phyloP scores from a whole-genome alignment of 2,113 vertebrate genomes.

The Addax nasomaculatus region DNA sequence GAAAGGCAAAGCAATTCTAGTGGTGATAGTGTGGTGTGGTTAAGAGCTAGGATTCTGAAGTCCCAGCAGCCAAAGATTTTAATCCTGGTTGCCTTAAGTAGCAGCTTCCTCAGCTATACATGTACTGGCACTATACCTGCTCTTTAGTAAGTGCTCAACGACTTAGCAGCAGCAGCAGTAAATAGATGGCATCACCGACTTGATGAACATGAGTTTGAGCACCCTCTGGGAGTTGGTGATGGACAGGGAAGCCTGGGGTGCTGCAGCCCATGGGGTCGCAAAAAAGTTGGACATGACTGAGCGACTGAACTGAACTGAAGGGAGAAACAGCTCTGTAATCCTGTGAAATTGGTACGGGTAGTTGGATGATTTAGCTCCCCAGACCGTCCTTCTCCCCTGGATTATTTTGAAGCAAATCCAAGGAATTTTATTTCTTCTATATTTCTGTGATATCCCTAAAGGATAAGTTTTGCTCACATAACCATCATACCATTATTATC shows the following conservation, averaged over 20 bases:
- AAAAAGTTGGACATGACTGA: not conserved
- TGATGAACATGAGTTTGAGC: not conserved
- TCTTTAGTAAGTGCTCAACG: not conserved
- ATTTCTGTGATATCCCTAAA: not conserved
- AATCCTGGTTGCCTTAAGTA: not conserved
- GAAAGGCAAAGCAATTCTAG: not conserved
- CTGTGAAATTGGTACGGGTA: not conserved
- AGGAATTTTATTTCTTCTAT: not conserved
- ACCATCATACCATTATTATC: not conserved
- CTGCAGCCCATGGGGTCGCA: not conserved
- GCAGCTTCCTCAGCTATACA: not conserved
- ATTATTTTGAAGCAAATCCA: slow-evolving; percentile 31
- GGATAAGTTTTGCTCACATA: not conserved
- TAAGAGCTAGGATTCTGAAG: not conserved
- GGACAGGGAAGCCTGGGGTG: not conserved
- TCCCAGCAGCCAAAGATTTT: not conserved
- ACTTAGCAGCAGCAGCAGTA: not conserved
- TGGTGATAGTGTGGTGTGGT: not conserved
- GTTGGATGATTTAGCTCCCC: not conserved
- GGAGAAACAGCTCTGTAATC: not conserved
- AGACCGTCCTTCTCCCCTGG: not conserved
- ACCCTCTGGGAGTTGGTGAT: not conserved
- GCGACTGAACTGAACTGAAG: not conserved
- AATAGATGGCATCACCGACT: not conserved
- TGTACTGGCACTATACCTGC: not conserved